Evolutionary conservation across 1,140 invertebrate species (phyloP).

Genomic region (Drosophila insularis): DNA sequence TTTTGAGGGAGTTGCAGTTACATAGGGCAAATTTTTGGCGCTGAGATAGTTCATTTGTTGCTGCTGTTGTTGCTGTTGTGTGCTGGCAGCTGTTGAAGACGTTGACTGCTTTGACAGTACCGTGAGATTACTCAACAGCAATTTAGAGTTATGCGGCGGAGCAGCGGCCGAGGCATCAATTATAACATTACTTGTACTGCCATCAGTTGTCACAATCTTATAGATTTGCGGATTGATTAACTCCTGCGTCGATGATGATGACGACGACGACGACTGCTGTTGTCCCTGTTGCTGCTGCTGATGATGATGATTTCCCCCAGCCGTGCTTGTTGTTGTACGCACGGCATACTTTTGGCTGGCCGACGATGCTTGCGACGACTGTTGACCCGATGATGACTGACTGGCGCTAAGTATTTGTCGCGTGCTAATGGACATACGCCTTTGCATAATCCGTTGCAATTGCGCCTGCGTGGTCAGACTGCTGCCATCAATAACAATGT

Average conservation of each 20-base stretch:
- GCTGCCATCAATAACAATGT: slow-evolving; percentile 69
- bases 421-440: slow-evolving; percentile 66
- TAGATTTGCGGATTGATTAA: slow-evolving; percentile 78
- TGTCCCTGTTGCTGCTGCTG: slow-evolving; percentile 17
- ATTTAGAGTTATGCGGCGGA: slow-evolving; percentile 70
- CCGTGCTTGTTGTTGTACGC: slow-evolving; percentile 45
- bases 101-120: slow-evolving; percentile 74
- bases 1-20: slow-evolving; percentile 58
- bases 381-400: slow-evolving; percentile 31
- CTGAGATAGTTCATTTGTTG: slow-evolving; percentile 69
- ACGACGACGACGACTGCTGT: background rate
- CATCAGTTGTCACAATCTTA: slow-evolving; percentile 77
- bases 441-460: slow-evolving; percentile 68
- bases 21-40: slow-evolving; percentile 65
- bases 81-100: slow-evolving; percentile 23
- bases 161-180: slow-evolving; percentile 65
- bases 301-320: slow-evolving; percentile 30
- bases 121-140: slow-evolving; percentile 77
- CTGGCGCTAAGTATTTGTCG: slow-evolving; percentile 51
- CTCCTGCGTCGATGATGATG: slow-evolving; percentile 42
- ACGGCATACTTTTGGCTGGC: slow-evolving; percentile 66
- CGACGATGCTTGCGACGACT: slow-evolving; percentile 42
- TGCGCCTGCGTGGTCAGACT: slow-evolving; percentile 68
- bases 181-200: slow-evolving; percentile 73
- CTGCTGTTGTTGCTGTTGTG: slow-evolving; percentile 21